Evolutionary conservation across 2,797 vertebrate species (phyloP).

Genomic region (Enteromius argenteus): DNA sequence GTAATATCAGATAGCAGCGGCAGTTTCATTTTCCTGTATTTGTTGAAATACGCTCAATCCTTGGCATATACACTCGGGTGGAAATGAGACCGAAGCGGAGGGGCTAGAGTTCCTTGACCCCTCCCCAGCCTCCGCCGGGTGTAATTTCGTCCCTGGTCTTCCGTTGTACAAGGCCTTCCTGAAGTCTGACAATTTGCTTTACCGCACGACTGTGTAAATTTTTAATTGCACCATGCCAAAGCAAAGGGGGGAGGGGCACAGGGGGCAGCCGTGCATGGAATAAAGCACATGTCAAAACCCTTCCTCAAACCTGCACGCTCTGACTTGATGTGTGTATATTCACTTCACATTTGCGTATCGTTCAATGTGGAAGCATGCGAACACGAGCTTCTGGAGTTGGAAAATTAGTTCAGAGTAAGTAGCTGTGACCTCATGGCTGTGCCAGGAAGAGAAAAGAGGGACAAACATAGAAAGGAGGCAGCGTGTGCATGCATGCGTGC

Average conservation of each 20-base stretch:
- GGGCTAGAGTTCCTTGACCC: conserved; percentile 69
- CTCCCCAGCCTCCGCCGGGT: conserved; percentile 47
- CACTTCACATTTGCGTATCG: not conserved
- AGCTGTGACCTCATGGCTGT: conserved; percentile 76
- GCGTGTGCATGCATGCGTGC: conserved; percentile 51
- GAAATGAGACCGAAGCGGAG: conserved; percentile 60
- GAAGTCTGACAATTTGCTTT: conserved; percentile 78
- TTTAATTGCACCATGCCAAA: conserved; percentile 77
- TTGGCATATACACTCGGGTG: conserved; percentile 58
- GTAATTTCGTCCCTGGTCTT: conserved; percentile 73
- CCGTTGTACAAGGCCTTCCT: conserved; percentile 70
- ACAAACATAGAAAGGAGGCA: conserved; percentile 34
- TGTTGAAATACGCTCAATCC: conserved; percentile 66
- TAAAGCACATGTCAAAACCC: conserved; percentile 58
- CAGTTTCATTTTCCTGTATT: conserved; percentile 56
- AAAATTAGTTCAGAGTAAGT: conserved; percentile 80
- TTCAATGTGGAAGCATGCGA: conserved; percentile 72
- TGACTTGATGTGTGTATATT: not conserved
- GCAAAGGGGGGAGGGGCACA: conserved; percentile 39
- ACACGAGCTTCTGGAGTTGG: conserved; percentile 73
- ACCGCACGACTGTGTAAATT: conserved; percentile 76
- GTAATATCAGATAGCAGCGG: conserved; percentile 59
- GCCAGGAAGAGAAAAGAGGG: conserved; percentile 65
- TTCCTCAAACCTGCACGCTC: conserved; percentile 60
- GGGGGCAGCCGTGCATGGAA: conserved; percentile 59